phyloP scores from a whole-genome alignment of 2,888 invertebrate species.

The Plebejus melissa region DNA sequence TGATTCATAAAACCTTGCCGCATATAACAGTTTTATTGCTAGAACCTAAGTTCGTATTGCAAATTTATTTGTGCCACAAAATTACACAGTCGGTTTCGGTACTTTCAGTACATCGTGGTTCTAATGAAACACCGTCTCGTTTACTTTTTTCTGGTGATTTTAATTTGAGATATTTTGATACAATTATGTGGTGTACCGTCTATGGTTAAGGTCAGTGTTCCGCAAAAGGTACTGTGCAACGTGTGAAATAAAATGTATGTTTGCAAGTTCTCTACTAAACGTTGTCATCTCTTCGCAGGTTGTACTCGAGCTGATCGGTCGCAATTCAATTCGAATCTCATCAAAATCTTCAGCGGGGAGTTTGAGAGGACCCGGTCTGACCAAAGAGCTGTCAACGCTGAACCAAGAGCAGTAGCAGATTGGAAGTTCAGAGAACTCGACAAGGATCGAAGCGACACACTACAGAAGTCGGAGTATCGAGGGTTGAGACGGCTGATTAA shows the following conservation, averaged over 20 bases:
- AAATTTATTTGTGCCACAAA: neutral
- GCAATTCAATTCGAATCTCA: slow-evolving; percentile 89
- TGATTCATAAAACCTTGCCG: slow-evolving; percentile 16
- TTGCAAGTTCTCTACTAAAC: neutral
- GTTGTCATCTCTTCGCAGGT: slow-evolving; percentile 50
- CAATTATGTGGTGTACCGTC: too few relatives aligned
- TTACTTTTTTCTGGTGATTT: too few relatives aligned
- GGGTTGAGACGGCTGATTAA: slow-evolving; percentile 89
- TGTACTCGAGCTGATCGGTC: slow-evolving; percentile 88
- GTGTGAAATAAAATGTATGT: too few relatives aligned
- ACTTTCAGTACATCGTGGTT: too few relatives aligned
- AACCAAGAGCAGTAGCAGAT: slow-evolving; percentile 82
- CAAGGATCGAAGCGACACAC: slow-evolving; percentile 84
- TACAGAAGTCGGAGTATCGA: slow-evolving; percentile 90
- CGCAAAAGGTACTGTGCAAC: too few relatives aligned
- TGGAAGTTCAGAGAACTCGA: slow-evolving; percentile 96
- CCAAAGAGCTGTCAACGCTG: slow-evolving; percentile 44
- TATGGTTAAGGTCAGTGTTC: too few relatives aligned
- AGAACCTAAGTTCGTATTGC: neutral
- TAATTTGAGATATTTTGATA: too few relatives aligned
- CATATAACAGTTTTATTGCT: slow-evolving; percentile 7
- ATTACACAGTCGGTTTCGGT: neutral
- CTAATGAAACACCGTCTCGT: too few relatives aligned
- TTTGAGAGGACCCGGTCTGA: slow-evolving; percentile 74
- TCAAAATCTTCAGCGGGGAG: slow-evolving; percentile 91